Percentiles rank a stretch among this genome's conserved stretches.
Conservation (phyloP, 1,140 invertebrate species). For the Drosophila auraria region DNA sequence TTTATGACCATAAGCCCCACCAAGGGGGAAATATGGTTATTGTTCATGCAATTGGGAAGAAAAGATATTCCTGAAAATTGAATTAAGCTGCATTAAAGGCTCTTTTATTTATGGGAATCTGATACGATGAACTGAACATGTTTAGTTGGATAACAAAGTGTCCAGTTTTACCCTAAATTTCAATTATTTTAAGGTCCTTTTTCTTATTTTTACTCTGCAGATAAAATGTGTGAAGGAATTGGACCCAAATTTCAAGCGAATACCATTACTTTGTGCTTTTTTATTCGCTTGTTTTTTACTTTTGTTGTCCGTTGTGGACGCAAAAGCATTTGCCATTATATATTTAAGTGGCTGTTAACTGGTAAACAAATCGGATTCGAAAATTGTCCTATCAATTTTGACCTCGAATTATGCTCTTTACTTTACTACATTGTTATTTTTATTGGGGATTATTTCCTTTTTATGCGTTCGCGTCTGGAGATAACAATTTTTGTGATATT, state of each 20-base stretch:
- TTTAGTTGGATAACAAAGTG: too few relatives aligned
- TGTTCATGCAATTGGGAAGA: neutral
- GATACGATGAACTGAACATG: neutral
- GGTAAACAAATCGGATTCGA: conserved; percentile 17
- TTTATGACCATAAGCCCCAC: neutral
- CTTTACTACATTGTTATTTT: conserved; percentile 20
- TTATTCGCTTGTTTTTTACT: neutral
- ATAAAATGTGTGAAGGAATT: neutral
- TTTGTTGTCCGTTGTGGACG: neutral
- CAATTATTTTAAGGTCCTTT: neutral
- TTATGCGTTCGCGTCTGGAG: conserved; percentile 27
- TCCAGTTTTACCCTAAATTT: neutral
- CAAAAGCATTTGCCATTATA: conserved; percentile 36
- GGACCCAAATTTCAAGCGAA: neutral
- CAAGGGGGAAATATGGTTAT: conserved; percentile 1
- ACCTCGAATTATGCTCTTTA: conserved; percentile 1
- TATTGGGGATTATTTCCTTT: conserved; percentile 29
- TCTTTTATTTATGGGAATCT: neutral
- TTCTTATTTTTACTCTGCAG: neutral
- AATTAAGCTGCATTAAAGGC: neutral
- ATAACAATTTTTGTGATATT: conserved; percentile 34
- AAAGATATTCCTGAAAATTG: neutral
- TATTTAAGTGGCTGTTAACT: conserved; percentile 28
- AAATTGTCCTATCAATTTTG: conserved; percentile 7
- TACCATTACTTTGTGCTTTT: neutral